Conservation (phyloP, 2,888 invertebrate species). For the Sepioteuthis lessoniana region DNA sequence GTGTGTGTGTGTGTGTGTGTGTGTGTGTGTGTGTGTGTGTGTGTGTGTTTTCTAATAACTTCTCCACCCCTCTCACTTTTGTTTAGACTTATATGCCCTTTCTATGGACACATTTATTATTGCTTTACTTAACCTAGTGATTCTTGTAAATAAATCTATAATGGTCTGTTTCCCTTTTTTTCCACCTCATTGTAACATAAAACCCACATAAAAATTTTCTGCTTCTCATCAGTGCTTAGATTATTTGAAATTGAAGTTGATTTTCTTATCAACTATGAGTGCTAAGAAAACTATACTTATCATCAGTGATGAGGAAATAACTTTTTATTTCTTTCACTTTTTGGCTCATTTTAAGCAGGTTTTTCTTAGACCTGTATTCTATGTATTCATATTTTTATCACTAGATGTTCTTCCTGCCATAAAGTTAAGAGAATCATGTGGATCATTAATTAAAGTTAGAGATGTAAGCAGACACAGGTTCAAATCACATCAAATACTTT, state of each 20-base stretch:
- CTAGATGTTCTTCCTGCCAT: too few species aligned
- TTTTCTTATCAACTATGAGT: constrained; percentile 17
- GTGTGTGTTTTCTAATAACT: not conserved
- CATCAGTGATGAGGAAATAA: not conserved
- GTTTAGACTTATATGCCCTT: not conserved
- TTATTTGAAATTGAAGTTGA: not conserved
- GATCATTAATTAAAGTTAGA: too few species aligned
- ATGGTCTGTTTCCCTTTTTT: not conserved
- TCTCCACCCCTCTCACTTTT: not conserved
- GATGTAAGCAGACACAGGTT: too few species aligned
- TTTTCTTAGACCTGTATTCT: too few species aligned
- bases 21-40: too few species aligned
- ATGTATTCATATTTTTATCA: too few species aligned
- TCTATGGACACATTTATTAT: not conserved
- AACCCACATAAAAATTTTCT: not conserved
- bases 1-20: too few species aligned
- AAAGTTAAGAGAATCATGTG: too few species aligned
- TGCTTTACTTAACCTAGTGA: not conserved
- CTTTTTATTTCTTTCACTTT: not conserved
- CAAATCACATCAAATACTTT: too few species aligned
- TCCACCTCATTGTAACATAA: not conserved
- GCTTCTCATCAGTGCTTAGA: not conserved
- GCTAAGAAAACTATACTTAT: constrained; percentile 16
- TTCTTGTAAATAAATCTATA: not conserved
- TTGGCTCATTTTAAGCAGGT: too few species aligned